These are phyloP conservation scores for Schizotus pectinicornis DNA, from an alignment of 2,888 invertebrate species.

Conservation along the genomic window DNA sequence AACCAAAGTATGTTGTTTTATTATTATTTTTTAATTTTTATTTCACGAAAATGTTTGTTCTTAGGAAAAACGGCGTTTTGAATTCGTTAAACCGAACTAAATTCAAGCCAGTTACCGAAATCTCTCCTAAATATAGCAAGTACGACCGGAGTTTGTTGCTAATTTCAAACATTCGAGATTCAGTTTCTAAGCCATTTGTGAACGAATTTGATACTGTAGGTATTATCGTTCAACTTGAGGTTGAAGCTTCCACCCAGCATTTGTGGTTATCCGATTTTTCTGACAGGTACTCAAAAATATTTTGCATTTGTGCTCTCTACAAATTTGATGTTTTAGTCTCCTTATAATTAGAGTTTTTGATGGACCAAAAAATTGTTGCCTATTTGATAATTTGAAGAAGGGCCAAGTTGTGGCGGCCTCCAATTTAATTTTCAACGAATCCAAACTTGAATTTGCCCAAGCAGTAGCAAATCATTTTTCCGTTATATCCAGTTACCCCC, in stretches of 20 bases:
- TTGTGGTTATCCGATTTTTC: constrained; percentile 66
- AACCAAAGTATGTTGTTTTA: constrained; percentile 50
- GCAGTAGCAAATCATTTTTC: constrained; percentile 69
- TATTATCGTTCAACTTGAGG: constrained; percentile 65
- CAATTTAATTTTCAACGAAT: constrained; percentile 68
- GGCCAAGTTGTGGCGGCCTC: constrained; percentile 66
- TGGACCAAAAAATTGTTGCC: constrained; percentile 57
- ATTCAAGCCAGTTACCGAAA: constrained; percentile 37
- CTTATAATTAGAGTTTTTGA: constrained; percentile 58
- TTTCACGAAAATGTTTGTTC: constrained; percentile 35
- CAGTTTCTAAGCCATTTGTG: constrained; percentile 59
- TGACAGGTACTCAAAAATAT: constrained; percentile 59
- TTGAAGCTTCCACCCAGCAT: constrained; percentile 62
- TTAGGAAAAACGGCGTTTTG: constrained; percentile 46
- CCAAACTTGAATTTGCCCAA: constrained; percentile 62
- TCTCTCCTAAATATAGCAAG: constrained; percentile 32
- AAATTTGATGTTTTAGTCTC: constrained; percentile 52
- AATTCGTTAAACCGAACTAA: constrained; percentile 42
- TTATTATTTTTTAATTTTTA: constrained; percentile 8
- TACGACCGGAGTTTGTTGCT: constrained; percentile 46
- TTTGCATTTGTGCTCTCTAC: constrained; percentile 63
- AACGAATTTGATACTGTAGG: constrained; percentile 80
- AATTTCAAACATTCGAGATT: constrained; percentile 59
- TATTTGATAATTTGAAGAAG: constrained; percentile 63
- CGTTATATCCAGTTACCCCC: constrained; percentile 68